Conservation (phyloP, 2,888 invertebrate genomes). For the Ophioninae sp. region DNA sequence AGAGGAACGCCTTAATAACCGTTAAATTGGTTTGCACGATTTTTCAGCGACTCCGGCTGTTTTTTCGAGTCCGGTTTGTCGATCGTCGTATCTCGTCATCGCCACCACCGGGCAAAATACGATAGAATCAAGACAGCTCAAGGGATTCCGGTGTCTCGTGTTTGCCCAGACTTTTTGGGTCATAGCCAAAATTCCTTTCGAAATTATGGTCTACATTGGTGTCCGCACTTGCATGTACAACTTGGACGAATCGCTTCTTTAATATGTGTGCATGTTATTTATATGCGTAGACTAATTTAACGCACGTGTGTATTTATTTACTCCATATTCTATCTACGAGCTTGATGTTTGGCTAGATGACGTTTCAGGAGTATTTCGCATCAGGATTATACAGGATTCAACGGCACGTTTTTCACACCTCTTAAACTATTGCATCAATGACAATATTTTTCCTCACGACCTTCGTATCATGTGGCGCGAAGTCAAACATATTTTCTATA, state of each 20-base stretch:
- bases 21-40: background rate
- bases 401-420: background rate
- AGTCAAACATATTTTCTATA: no score
- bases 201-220: slow-evolving; percentile 56
- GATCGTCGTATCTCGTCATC: background rate
- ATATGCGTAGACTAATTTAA: slow-evolving; percentile 2
- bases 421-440: background rate
- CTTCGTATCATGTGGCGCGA: background rate
- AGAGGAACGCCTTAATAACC: no score
- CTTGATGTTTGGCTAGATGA: slow-evolving; percentile 40
- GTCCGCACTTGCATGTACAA: slow-evolving; percentile 32
- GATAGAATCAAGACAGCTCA: slow-evolving; percentile 24
- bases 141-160: slow-evolving; percentile 37
- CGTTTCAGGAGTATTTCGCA: background rate
- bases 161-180: slow-evolving; percentile 58
- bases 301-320: slow-evolving; percentile 30
- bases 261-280: background rate
- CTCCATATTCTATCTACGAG: slow-evolving; percentile 23
- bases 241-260: slow-evolving; percentile 14
- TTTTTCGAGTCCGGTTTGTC: background rate
- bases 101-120: slow-evolving; percentile 4
- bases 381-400: background rate
- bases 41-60: background rate
- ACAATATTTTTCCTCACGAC: background rate
- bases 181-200: slow-evolving; percentile 60